Evolutionary conservation across 2,113 vertebrate species (phyloP).

Genomic region (Stictonetta naevosa): DNA sequence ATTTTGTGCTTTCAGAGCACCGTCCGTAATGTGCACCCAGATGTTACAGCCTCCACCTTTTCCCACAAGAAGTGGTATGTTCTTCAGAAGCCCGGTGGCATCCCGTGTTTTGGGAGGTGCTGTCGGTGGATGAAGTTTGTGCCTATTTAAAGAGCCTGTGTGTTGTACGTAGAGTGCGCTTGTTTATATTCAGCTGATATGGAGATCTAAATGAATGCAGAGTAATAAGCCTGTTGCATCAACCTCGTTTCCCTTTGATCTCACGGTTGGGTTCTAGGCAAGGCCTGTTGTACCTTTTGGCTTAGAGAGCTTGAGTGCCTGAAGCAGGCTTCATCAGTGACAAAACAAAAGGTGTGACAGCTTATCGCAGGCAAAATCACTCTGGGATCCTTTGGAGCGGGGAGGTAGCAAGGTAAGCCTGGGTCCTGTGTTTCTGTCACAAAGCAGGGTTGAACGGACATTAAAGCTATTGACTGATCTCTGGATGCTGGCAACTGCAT

Average conservation of each 20-base stretch:
- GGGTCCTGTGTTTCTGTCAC: neutral
- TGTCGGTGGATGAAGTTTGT: neutral
- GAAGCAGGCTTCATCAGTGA: neutral
- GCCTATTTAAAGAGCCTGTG: neutral
- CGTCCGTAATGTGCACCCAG: accelerated
- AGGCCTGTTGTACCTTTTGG: neutral
- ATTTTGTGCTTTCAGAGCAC: neutral
- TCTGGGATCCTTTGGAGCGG: neutral
- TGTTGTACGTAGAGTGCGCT: neutral
- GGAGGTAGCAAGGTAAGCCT: neutral
- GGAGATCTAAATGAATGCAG: neutral
- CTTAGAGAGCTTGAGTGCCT: neutral
- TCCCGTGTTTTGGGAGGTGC: neutral
- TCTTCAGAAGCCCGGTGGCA: neutral
- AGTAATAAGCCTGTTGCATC: neutral
- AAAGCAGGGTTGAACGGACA: neutral
- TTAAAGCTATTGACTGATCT: slow-evolving; percentile 21
- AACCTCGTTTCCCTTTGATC: neutral
- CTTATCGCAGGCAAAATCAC: neutral
- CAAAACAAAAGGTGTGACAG: neutral
- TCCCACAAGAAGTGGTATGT: neutral
- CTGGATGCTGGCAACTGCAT: neutral
- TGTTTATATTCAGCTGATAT: neutral
- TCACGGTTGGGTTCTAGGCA: neutral
- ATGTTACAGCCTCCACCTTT: neutral